These are phyloP conservation scores for Subacronicta megacephala DNA, from an alignment of 2,888 invertebrate species.

Conservation along the genomic window DNA sequence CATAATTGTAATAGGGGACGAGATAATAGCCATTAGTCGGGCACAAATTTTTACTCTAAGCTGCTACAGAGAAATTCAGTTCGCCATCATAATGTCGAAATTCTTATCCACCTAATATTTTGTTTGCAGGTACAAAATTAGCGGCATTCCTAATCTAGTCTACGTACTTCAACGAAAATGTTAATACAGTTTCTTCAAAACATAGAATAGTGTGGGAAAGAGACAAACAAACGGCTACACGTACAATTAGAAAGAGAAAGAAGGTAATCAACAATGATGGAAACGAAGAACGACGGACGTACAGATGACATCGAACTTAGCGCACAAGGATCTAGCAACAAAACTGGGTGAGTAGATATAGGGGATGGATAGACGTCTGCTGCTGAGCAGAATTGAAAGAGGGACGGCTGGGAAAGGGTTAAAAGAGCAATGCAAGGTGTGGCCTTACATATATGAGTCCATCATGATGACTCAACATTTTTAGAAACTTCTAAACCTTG, in stretches of 20 bases:
- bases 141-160: slow-evolving; percentile 72
- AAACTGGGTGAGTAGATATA: slow-evolving; percentile 70
- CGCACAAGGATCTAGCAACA: slow-evolving; percentile 79
- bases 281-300: slow-evolving; percentile 76
- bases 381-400: too few species aligned
- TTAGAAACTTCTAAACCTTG: too few species aligned
- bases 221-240: slow-evolving; percentile 52
- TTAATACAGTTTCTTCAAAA: slow-evolving; percentile 77
- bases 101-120: not conserved
- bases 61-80: too few species aligned
- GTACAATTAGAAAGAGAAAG: slow-evolving; percentile 54
- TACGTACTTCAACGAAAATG: slow-evolving; percentile 79
- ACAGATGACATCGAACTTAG: slow-evolving; percentile 84
- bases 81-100: too few species aligned
- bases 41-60: too few species aligned
- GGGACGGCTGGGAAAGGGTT: too few species aligned
- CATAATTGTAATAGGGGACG: too few species aligned
- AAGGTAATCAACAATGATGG: slow-evolving; percentile 71
- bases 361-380: too few species aligned
- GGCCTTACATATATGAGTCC: too few species aligned
- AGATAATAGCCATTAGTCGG: too few species aligned
- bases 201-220: slow-evolving; percentile 56
- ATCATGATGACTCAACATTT: too few species aligned
- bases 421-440: too few species aligned
- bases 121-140: slow-evolving; percentile 75